Evolutionary conservation across 2,888 invertebrate species (phyloP).

Genomic region (Syrista parreyssii): DNA sequence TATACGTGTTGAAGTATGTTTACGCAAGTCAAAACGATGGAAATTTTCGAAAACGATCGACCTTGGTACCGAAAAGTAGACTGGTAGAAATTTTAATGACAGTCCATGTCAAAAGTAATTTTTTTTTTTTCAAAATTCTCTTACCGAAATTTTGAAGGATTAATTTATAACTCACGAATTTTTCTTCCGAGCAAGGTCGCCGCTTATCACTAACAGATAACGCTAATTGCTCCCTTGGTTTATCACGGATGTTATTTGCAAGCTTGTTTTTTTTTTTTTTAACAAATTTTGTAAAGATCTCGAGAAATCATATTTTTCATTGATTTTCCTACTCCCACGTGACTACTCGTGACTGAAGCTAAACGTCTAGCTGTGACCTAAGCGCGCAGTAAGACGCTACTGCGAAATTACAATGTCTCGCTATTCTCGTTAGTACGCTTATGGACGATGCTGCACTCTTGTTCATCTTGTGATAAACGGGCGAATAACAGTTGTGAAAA

Average conservation of each 20-base stretch:
- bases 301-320: no score
- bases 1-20: neutral
- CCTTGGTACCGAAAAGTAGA: neutral
- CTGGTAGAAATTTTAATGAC: neutral
- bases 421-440: neutral
- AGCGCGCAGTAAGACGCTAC: no score
- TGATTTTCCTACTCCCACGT: no score
- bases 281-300: neutral
- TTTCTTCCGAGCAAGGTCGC: neutral
- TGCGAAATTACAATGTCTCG: no score
- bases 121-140: no score
- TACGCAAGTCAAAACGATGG: neutral
- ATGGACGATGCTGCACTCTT: neutral
- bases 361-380: neutral
- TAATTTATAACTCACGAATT: no score
- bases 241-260: neutral
- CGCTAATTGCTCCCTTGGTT: neutral
- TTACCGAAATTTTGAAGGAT: no score
- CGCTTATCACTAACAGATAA: neutral
- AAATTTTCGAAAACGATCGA: neutral
- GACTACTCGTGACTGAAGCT: no score
- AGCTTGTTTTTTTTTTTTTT: neutral
- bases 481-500: constrained; percentile 20
- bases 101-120: no score
- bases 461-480: neutral